Evolutionary conservation across 2,888 invertebrate genomes (phyloP).

Genomic region (Xestia rhomboidea): DNA sequence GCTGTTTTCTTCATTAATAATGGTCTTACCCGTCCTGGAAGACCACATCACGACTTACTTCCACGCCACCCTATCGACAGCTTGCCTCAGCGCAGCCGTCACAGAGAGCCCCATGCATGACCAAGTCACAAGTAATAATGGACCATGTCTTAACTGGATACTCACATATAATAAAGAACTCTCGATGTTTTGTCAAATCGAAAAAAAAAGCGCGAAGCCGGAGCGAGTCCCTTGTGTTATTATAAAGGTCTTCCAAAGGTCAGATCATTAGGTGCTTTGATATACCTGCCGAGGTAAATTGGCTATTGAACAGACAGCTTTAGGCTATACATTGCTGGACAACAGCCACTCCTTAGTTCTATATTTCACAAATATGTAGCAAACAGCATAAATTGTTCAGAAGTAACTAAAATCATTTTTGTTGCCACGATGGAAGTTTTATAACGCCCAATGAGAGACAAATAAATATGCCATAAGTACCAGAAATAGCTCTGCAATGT

Average conservation of each 20-base stretch:
- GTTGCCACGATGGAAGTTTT: too few species aligned
- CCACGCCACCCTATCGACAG: not conserved
- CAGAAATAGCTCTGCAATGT: too few species aligned
- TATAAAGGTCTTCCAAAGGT: conserved; percentile 42
- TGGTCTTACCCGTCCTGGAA: not conserved
- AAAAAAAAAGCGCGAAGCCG: not conserved
- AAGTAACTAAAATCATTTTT: too few species aligned
- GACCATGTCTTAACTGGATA: too few species aligned
- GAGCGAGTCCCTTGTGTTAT: not conserved
- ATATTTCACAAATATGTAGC: conserved; percentile 49
- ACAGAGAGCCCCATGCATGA: not conserved
- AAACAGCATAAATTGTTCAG: conserved; percentile 11
- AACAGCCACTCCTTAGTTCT: conserved; percentile 35
- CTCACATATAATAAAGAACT: not conserved
- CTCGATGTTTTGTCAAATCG: not conserved
- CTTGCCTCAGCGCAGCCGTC: not conserved
- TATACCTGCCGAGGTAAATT: conserved; percentile 41
- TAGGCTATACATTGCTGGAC: conserved; percentile 26
- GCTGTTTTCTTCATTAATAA: not conserved
- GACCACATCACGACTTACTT: not conserved
- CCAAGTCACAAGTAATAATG: not conserved
- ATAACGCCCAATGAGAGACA: too few species aligned
- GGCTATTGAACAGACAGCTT: conserved; percentile 39
- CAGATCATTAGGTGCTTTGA: conserved; percentile 35
- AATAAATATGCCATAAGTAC: too few species aligned